Evolutionary conservation across 1,140 invertebrate species (phyloP), one percentile per base, ranked within the genome.

Genomic region (Theocolax elegans): DNA sequence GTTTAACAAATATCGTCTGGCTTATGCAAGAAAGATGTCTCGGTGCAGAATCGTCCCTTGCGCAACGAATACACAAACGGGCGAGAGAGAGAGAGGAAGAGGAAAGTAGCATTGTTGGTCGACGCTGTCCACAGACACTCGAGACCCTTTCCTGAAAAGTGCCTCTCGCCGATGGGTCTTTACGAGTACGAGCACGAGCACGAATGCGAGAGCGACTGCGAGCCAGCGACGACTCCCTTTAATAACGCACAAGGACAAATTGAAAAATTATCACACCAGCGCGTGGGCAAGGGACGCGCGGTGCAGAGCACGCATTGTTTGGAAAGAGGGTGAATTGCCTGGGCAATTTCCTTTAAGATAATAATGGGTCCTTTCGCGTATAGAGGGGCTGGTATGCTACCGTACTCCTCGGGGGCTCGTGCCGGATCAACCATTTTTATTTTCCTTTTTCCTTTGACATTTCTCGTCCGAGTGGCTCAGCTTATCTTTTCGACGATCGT

Each of bases 231-330:
- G 59, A 58, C 69, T 60, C 27, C 53, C 72, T 74, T 83, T 79
- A 83, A 84, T 85, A 85, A 83, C 80, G 75, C 76, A 85, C 81
- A 77, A 85, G 77, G 76, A 75, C 75, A 85, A 85, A 85, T 85
- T 85, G 81, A 83, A 85, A 84, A 85, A 85, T 85, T 85, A 84
- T 85, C 83, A 85, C 82, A 81, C 83, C 80, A 79, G 79, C 79
- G 74, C 77, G 68, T 13, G 74, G 74, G 70, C 44, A 10, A 40
- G 21, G 58, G 69, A 72, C 35, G 54, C 46, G 49, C 29, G 71
- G 68, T 6, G 23, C 12, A 23, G 53, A 29, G 15, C 0, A 66
- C 44, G 58, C 54, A 73, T 77, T 81, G 78, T 82, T 83, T 84
- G 77, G 77, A 81, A 64, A 82, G 80, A 83, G 81, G 81, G 81